Base-by-base conservation (phyloP, 2,113 vertebrate species). In the Tenrec ecaudatus region DNA sequence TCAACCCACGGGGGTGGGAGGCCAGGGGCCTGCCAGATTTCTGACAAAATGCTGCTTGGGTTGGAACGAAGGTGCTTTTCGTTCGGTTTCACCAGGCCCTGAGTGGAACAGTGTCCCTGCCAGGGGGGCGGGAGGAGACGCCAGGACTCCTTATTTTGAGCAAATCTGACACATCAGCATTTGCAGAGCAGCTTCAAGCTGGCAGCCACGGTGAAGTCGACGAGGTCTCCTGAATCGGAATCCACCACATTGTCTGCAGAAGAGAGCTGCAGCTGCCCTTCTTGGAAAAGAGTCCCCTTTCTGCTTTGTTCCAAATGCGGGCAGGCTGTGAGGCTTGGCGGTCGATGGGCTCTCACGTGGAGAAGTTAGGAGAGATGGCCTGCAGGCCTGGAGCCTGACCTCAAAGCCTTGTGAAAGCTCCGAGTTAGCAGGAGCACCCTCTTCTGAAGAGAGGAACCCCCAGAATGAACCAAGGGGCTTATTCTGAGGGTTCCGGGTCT, bases 41-140 rank as follows among this genome's bases (percentile, higher is more conserved):
- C 88, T 94, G 94, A 64, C 60, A 47, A 82, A 92, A 84, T 3
- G 27, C 36, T 94, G 89, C 93, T 97, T 89, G 80, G 38, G 20
- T 87, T 93, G 93, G 89, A 96, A 84, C 40, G 15, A 33, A 43
- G 69, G 31, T 80, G 43, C 25, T 94, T 94, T 89, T 83, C 87
- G 58, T 94, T 90, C 23, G 4, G 23, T 27, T 11, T 85, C 68
- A 31, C 62, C 3, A 38, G 73, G 69, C 38, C 81, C 36, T 4
- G 0, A 64, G 23, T 66, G 25, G 23, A 66, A 27, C 20, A 6
- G 64, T 43, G 40, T 36, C 66, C 36, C 43, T 31, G 15, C 43
- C 64, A 23, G 43, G 10, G 16, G 86, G 23, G 27, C 33, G 77
- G 20, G 33, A 43, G 36, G 66, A 36, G 89, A 36, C 1, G 1